These are phyloP conservation scores for Nothobranchius furzeri DNA, from an alignment of 2,113 vertebrate genomes.

Conservation along the genomic window DNA sequence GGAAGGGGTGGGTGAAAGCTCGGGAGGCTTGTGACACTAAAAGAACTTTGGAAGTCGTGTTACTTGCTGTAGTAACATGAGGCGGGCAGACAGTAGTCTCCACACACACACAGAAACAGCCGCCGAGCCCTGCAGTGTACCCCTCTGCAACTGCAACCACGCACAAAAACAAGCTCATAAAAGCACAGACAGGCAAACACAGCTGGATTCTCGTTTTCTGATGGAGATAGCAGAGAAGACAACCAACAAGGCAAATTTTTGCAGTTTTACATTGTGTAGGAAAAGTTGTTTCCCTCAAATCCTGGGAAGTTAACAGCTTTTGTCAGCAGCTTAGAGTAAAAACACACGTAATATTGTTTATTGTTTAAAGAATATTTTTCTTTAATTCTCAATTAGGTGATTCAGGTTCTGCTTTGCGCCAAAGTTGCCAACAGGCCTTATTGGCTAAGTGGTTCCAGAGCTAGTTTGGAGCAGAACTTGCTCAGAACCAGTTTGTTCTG, in stretches of 20 bases:
- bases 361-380: too few species aligned
- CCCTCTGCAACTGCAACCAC: slow-evolving; percentile 3
- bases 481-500: too few species aligned
- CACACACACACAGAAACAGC: slow-evolving; percentile 13
- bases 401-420: too few species aligned
- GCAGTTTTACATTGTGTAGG: background rate
- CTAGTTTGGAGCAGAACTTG: too few species aligned
- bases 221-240: background rate
- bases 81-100: slow-evolving; percentile 13
- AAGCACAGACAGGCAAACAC: slow-evolving; percentile 24
- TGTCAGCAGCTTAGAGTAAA: background rate
- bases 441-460: too few species aligned
- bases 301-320: background rate
- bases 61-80: slow-evolving; percentile 46
- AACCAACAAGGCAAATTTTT: background rate
- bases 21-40: slow-evolving; percentile 42
- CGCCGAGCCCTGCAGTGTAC: slow-evolving; percentile 26
- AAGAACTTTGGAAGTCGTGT: slow-evolving; percentile 47
- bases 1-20: slow-evolving; percentile 21
- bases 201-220: slow-evolving; percentile 6
- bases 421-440: too few species aligned
- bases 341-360: background rate
- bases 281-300: background rate
- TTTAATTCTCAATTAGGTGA: too few species aligned
- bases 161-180: slow-evolving; percentile 47